Conservation (phyloP, 2,113 vertebrate species). For the Cynocephalus volans region DNA sequence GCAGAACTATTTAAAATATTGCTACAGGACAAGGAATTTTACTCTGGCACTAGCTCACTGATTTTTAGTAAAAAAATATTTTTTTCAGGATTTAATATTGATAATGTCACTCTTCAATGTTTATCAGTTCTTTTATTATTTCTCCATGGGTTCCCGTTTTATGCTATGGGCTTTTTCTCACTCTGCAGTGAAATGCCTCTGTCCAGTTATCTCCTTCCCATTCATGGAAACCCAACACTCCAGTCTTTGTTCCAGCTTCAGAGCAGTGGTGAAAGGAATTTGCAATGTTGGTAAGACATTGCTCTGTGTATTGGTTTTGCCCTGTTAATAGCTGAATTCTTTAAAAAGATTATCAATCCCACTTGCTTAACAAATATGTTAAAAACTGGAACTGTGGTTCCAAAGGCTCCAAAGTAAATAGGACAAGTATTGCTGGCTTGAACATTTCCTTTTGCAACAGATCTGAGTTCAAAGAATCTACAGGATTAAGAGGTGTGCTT, state of each 20-base stretch:
- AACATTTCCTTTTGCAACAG: conserved; percentile 73
- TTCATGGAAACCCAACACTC: neutral
- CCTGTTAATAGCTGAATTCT: conserved; percentile 26
- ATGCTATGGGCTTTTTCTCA: neutral
- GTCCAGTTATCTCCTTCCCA: neutral
- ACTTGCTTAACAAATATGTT: conserved; percentile 66
- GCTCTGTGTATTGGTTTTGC: conserved; percentile 55
- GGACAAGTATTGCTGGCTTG: neutral
- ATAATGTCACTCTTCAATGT: neutral
- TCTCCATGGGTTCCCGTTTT: neutral
- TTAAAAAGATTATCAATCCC: conserved; percentile 74
- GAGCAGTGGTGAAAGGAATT: conserved; percentile 20
- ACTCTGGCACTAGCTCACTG: neutral
- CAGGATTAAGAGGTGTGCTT: conserved; percentile 50
- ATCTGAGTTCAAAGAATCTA: conserved; percentile 68
- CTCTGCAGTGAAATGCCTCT: neutral
- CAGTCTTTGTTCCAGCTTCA: neutral
- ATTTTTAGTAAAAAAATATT: neutral
- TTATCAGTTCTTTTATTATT: neutral
- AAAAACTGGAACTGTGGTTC: conserved; percentile 76
- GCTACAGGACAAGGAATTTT: neutral
- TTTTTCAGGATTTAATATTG: neutral
- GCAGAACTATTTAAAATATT: neutral
- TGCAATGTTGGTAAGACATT: conserved; percentile 63
- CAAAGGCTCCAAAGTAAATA: conserved; percentile 77